Percentiles rank a stretch among this genome's conserved stretches.
phyloP scores from a whole-genome alignment of 1,140 invertebrate species.

The Zaprionus camerounensis region DNA sequence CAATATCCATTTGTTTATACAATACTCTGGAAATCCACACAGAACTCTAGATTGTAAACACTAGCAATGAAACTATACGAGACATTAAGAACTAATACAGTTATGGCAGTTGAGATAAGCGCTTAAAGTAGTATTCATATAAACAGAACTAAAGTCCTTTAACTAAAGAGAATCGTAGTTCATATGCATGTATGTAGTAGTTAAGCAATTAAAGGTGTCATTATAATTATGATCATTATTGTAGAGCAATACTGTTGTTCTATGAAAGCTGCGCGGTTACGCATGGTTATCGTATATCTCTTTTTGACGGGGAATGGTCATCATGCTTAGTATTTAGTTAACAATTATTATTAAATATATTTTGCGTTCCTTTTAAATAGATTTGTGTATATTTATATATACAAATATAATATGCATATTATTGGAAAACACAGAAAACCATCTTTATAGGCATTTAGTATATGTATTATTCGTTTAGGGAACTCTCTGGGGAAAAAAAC shows the following conservation, averaged over 20 bases:
- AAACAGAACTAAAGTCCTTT: conserved; percentile 29
- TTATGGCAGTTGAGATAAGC: conserved; percentile 75
- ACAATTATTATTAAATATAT: conserved; percentile 58
- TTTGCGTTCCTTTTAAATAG: conserved; percentile 19
- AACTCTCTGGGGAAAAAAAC: conserved; percentile 45
- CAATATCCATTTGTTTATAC: conserved; percentile 30
- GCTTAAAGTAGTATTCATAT: conserved; percentile 63
- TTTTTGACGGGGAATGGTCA: conserved; percentile 52
- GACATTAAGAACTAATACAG: conserved; percentile 63
- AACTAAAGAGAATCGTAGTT: conserved; percentile 14
- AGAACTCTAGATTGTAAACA: conserved; percentile 17
- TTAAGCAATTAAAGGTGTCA: conserved; percentile 27
- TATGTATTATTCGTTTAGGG: conserved; percentile 40
- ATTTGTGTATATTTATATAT: conserved; percentile 46
- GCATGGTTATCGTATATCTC: conserved; percentile 9
- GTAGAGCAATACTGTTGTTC: conserved; percentile 61
- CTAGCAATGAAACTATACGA: conserved; percentile 52
- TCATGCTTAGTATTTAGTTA: conserved; percentile 80
- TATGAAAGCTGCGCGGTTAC: conserved; percentile 2
- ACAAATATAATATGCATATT: conserved; percentile 52
- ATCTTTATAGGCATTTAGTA: conserved; percentile 50
- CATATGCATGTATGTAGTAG: conserved; percentile 1
- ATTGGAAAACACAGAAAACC: conserved; percentile 79
- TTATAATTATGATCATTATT: conserved; percentile 4
- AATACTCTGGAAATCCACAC: conserved; percentile 10